Conservation (phyloP, 1,140 invertebrate genomes). For the Macrocentrus cingulum region DNA sequence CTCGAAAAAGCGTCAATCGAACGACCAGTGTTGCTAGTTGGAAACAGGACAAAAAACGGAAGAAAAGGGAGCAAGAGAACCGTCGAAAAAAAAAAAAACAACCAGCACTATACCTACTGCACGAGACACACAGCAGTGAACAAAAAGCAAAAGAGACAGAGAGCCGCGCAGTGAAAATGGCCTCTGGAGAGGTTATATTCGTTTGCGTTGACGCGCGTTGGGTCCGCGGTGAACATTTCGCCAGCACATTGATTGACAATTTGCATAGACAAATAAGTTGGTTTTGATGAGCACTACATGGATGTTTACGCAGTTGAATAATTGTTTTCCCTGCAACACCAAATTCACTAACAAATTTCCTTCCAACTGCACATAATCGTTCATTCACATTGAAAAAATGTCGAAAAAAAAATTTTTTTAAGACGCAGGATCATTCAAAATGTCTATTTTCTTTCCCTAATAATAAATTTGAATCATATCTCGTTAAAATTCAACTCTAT, state of each 20-base stretch:
- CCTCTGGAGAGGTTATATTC: constrained; percentile 25
- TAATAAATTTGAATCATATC: no score
- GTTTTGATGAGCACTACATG: constrained; percentile 41
- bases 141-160: not conserved
- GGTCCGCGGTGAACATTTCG: constrained; percentile 8
- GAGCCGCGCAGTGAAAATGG: constrained; percentile 17
- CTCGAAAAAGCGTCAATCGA: constrained; percentile 14
- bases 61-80: not conserved
- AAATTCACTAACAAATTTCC: constrained; percentile 1
- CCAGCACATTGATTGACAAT: constrained; percentile 45
- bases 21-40: constrained; percentile 24
- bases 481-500: no score
- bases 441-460: no score
- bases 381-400: no score
- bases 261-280: constrained; percentile 54
- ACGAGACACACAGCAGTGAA: no score
- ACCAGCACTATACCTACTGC: no score
- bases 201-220: constrained; percentile 17
- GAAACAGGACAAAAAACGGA: constrained; percentile 15
- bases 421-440: no score
- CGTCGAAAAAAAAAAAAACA: constrained; percentile 1
- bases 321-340: constrained; percentile 43
- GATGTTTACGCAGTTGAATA: constrained; percentile 48
- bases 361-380: no score
- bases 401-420: no score